Evolutionary conservation across 2,113 vertebrate species (phyloP), one percentile per base, ranked within the genome.

Genomic region (Scophthalmus maximus): DNA sequence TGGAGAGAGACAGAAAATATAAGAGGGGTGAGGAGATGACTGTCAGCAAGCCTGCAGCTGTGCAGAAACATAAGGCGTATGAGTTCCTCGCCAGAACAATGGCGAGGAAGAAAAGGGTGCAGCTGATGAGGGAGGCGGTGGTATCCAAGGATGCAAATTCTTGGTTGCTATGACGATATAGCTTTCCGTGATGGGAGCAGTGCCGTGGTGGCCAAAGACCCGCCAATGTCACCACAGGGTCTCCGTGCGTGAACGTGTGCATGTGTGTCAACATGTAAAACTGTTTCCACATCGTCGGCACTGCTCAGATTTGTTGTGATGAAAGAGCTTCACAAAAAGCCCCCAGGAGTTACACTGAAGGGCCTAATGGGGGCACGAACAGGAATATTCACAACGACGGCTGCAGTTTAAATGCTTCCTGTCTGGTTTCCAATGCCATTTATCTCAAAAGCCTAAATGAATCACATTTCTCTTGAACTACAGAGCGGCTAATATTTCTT

Each of bases 151-250:
- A 84, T 80, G 83, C 75, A 83, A 82, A 81, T 82, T 89, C 64
- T 23, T 69, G 79, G 90, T 92, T 91, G 77, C 88, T 78, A 92
- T 89, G 88, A 68, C 88, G 68, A 87, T 76, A 63, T 76, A 63
- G 57, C 55, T 57, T 56, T 63, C 59, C 44, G 52, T 30, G 9
- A 25, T 58, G 34, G 20, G 70, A 76, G 20, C 47, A 52, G 18
- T 11, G 61, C 15, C 46, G 57, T 26, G 18, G 58, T 40, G 34
- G 36, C 14, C 55, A 32, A 47, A 79, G n/a, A 53, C 47, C 4
- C 18, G 50, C 42, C 56, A 64, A 76, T 55, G 64, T 72, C 57
- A 78, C 36, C 15, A 9, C 20, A 49, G 49, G 46, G 56, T 80
- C 67, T 44, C 17, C 8, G 55, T 44, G 53, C 44, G 50, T 56